Base-by-base conservation (phyloP, 2,113 vertebrate species). In the Bothrops jararaca region DNA sequence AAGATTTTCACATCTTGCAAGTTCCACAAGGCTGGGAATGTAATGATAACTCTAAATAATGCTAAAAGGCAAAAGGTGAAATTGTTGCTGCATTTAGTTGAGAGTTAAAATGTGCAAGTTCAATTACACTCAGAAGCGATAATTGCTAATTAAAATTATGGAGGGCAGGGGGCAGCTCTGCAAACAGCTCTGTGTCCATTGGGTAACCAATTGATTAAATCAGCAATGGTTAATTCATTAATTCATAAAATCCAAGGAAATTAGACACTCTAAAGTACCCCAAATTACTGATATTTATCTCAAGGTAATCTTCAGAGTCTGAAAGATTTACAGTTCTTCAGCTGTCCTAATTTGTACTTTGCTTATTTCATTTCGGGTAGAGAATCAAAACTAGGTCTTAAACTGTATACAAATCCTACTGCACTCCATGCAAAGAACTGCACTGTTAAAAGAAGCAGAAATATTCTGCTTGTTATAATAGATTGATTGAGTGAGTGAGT, bases 61-160 rank as follows among this genome's bases (percentile, higher is more conserved):
- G 86, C 80, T 54, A 96, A 96, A 92, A 93, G 86, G 94, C 69
- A 94, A 97, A 96, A 96, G 95, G 93, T 96, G 95, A 96, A 97
- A 96, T 95, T 95, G 93, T 95, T 92, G 57, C 91, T 96, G 92
- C 89, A 94, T 92, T 92, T 94, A 86, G 90, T 94, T 93, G 93
- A 96, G 94, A 94, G 92, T 91, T 94, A 94, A 96, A 95, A 92
- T 94, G 95, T 96, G 93, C 3, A 54, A 92, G 94, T 94, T 94
- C 95, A 94, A 92, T 93, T 58, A 96, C 94, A 96, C n/a, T 80
- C 85, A 94, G 93, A 94, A 96, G 95, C 96, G 95, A 97, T 97
- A 97, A 97, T 96, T 96, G 95, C 91, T 97, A 97, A 97, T 97
- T 97, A 97, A 95, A 91, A 90, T 60, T 39, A 0, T 15, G 0